Conservation (phyloP, 23 tunicate genomes). For the Aplidium turbinatum region DNA sequence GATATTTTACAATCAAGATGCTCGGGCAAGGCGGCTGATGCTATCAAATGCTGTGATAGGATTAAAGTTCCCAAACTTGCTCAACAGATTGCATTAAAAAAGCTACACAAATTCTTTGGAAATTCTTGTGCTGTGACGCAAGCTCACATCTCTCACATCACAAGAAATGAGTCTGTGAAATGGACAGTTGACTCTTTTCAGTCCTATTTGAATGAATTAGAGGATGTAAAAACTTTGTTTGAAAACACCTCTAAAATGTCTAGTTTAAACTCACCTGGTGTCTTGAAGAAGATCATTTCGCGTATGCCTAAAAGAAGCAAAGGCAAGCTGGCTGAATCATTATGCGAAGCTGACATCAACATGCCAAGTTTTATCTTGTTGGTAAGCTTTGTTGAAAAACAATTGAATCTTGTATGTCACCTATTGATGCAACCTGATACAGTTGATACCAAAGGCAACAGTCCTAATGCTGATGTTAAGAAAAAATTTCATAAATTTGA, state of each 20-base stretch:
- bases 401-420: constrained; percentile 8
- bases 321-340: not conserved
- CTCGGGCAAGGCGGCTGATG: constrained; percentile 16
- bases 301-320: not conserved
- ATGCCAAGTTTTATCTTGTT: not conserved
- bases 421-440: constrained; percentile 9
- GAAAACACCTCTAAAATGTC: not conserved
- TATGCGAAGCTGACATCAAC: not conserved
- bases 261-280: constrained; percentile 6
- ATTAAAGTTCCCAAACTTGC: constrained; percentile 19
- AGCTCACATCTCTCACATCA: not conserved
- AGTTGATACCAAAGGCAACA: not conserved
- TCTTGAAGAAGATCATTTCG: not conserved
- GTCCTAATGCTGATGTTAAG: too few relatives aligned
- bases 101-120: constrained; percentile 8
- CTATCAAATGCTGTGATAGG: constrained; percentile 24
- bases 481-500: too few relatives aligned
- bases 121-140: not conserved
- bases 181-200: constrained; percentile 16
- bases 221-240: constrained; percentile 10
- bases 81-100: not conserved
- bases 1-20: constrained; percentile 24
- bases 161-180: constrained; percentile 1
- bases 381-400: not conserved
- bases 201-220: constrained; percentile 3